Evolutionary conservation across 2,113 vertebrate genomes (phyloP).

Genomic region (Onychostruthus taczanowskii): DNA sequence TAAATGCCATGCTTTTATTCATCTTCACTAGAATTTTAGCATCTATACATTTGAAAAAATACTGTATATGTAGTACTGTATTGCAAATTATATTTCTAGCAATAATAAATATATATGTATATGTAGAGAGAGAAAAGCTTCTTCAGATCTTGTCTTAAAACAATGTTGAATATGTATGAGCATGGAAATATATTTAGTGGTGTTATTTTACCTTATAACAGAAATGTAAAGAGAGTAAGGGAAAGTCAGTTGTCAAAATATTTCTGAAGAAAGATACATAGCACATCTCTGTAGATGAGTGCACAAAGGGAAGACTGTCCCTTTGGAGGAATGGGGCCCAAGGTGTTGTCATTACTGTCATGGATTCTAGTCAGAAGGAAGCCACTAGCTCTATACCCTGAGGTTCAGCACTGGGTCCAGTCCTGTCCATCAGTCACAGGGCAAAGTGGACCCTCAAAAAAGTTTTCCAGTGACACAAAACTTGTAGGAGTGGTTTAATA

Average conservation of each 20-base stretch:
- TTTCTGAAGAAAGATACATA: not conserved
- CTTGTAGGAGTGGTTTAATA: not conserved
- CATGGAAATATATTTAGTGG: not conserved
- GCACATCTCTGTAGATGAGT: not conserved
- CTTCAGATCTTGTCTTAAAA: not conserved
- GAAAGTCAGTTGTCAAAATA: not conserved
- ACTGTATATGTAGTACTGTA: not conserved
- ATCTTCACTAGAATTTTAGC: not conserved
- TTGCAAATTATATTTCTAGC: not conserved
- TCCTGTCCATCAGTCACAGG: not conserved
- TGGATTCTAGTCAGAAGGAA: not conserved
- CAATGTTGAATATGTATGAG: not conserved
- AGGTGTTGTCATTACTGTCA: too few relatives aligned
- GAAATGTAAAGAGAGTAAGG: not conserved
- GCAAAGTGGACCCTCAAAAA: not conserved
- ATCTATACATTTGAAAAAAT: not conserved
- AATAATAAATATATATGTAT: not conserved
- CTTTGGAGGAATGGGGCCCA: not conserved
- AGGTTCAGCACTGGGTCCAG: not conserved
- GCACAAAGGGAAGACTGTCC: not conserved
- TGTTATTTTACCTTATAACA: not conserved
- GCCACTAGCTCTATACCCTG: too few relatives aligned
- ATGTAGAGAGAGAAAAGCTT: not conserved
- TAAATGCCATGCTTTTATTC: not conserved
- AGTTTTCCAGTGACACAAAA: not conserved